Conservation (phyloP, 1,140 invertebrate genomes). For the Sitobion miscanthi region DNA sequence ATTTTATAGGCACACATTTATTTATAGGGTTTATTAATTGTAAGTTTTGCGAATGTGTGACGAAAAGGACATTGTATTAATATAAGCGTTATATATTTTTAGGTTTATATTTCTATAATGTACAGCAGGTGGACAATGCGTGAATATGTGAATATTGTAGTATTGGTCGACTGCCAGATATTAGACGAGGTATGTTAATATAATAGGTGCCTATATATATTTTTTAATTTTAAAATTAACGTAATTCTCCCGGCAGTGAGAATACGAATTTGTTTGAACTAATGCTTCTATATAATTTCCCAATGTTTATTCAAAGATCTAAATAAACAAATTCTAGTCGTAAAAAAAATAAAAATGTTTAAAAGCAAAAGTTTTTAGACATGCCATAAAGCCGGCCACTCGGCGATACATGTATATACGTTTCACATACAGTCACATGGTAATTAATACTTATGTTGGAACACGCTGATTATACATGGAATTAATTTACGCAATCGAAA, state of each 20-base stretch:
- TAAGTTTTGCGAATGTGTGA: background rate
- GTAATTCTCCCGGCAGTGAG: background rate
- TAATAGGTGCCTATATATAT: background rate
- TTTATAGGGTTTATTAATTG: background rate
- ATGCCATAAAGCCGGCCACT: background rate
- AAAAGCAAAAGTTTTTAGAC: background rate
- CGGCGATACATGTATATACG: background rate
- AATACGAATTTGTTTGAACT: background rate
- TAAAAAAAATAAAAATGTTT: background rate
- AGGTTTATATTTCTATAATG: background rate
- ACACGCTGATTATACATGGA: background rate
- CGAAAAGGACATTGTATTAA: background rate
- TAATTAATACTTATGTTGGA: background rate
- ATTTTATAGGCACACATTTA: background rate
- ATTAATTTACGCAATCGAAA: conserved; percentile 3
- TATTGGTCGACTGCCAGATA: conserved; percentile 13
- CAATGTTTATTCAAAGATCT: background rate
- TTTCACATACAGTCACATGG: background rate
- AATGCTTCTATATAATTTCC: background rate
- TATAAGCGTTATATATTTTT: background rate
- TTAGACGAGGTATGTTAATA: background rate
- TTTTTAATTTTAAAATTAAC: background rate
- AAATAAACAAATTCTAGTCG: background rate
- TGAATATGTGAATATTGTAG: background rate
- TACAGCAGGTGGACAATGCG: background rate